Evolutionary conservation across 2,113 vertebrate genomes (phyloP).

Genomic region (Nestor notabilis): DNA sequence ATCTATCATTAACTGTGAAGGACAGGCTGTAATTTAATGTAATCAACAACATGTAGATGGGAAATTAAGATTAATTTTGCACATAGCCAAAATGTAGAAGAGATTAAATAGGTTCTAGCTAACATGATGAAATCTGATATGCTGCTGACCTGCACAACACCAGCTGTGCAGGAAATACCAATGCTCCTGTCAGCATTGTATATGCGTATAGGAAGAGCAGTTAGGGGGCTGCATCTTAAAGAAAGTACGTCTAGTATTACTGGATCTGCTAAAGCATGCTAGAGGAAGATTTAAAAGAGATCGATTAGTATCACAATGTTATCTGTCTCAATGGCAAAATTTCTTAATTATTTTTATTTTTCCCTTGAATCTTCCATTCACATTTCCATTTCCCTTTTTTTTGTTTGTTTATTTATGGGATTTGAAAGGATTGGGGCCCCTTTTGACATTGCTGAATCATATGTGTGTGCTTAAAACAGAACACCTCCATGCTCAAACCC

Average conservation of each 20-base stretch:
- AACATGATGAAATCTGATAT: background rate
- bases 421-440: background rate
- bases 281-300: background rate
- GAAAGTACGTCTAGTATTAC: background rate
- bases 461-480: background rate
- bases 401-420: background rate
- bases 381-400: background rate
- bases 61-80: constrained; percentile 6
- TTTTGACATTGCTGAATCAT: background rate
- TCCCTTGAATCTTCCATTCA: background rate
- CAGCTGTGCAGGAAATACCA: background rate
- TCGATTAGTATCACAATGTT: background rate
- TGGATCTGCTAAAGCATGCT: background rate
- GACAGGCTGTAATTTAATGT: background rate
- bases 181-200: background rate
- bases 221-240: background rate
- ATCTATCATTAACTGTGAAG: background rate
- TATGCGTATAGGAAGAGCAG: background rate
- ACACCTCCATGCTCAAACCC: background rate
- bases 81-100: background rate
- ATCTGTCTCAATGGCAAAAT: background rate
- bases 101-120: background rate
- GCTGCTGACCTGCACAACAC: background rate
- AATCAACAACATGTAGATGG: background rate
- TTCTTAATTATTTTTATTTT: background rate